A percentile compares a stretch with the other conserved stretches of the same genome.
Conservation (phyloP, 2,113 vertebrate species). For the Caranx ignobilis region DNA sequence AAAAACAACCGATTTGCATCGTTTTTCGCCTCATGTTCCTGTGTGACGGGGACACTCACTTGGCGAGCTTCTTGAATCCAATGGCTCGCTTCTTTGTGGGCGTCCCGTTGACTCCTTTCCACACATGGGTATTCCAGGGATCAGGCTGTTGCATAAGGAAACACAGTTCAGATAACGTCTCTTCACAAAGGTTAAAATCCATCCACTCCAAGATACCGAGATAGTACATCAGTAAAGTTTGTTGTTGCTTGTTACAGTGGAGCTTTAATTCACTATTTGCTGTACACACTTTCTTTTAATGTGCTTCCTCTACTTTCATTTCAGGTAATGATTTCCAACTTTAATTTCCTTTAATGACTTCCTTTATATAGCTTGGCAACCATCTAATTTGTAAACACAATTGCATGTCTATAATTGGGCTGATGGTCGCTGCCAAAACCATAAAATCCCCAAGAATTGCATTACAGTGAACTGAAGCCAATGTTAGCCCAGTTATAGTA, state of each 20-base stretch:
- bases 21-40: neutral
- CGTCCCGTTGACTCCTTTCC: slow-evolving; percentile 96
- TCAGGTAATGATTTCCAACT: neutral
- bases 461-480: neutral
- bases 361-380: neutral
- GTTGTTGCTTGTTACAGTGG: neutral
- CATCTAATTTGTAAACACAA: slow-evolving; percentile 8
- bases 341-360: slow-evolving; percentile 26
- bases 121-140: slow-evolving; percentile 94
- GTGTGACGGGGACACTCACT: slow-evolving; percentile 85
- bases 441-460: neutral
- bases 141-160: slow-evolving; percentile 84
- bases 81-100: slow-evolving; percentile 98
- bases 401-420: neutral
- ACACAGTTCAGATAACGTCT: slow-evolving; percentile 79
- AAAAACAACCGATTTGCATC: neutral
- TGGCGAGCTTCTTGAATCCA: slow-evolving; percentile 98
- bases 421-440: neutral
- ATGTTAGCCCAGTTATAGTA: neutral
- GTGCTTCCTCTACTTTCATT: neutral
- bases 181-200: slow-evolving; percentile 20
- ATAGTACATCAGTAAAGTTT: neutral
- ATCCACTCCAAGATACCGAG: neutral
- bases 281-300: neutral
- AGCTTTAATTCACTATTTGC: neutral